Conservation (phyloP, 1,140 invertebrate species). For the Anadara kagoshimensis region DNA sequence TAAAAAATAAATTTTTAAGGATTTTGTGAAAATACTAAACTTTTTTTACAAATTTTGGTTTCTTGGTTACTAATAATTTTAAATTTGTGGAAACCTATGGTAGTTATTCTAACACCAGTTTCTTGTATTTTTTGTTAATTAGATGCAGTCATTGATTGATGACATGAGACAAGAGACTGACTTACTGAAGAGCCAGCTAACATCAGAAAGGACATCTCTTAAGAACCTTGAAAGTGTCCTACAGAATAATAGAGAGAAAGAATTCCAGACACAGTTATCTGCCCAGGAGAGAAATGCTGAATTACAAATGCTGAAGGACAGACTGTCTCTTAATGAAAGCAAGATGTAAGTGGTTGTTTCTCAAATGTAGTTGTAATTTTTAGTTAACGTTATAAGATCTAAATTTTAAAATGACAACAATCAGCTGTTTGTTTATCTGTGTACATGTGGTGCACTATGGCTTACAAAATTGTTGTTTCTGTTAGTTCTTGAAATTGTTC, state of each 20-base stretch:
- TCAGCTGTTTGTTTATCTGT: background rate
- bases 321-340: slow-evolving; percentile 71
- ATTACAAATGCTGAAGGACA: slow-evolving; percentile 71
- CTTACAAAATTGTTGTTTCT: too few species aligned
- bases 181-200: slow-evolving; percentile 64
- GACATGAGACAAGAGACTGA: slow-evolving; percentile 69
- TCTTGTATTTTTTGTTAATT: slow-evolving; percentile 3
- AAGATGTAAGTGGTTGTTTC: slow-evolving; percentile 66
- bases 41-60: background rate
- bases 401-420: background rate
- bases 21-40: background rate
- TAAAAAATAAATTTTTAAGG: background rate
- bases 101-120: too few species aligned
- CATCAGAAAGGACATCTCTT: slow-evolving; percentile 57
- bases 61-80: background rate
- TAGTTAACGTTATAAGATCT: background rate
- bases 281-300: slow-evolving; percentile 72
- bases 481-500: too few species aligned
- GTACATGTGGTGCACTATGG: too few species aligned
- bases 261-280: slow-evolving; percentile 70
- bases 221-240: slow-evolving; percentile 71
- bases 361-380: too few species aligned
- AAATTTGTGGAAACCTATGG: background rate
- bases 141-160: slow-evolving; percentile 65
- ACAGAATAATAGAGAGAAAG: slow-evolving; percentile 70